These are phyloP conservation scores for Panzeria rudis DNA, from an alignment of 2,888 invertebrate genomes.

Conservation along the genomic window DNA sequence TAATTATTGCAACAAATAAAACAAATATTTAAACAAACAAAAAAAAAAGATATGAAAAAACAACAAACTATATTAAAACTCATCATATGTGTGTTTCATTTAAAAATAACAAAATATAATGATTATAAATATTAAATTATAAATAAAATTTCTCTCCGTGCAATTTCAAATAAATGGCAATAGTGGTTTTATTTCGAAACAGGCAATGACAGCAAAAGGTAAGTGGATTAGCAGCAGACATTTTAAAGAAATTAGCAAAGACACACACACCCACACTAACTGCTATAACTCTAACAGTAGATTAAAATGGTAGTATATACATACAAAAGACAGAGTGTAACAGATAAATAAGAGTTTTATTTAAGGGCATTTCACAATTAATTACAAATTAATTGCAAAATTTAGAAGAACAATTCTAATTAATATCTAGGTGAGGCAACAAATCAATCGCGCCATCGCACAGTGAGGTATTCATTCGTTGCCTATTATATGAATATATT, in stretches of 20 bases:
- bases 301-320: background rate
- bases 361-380: background rate
- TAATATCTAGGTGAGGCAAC: too few species aligned
- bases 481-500: too few species aligned
- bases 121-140: constrained; percentile 62
- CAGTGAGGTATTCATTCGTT: too few species aligned
- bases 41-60: constrained; percentile 37
- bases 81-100: constrained; percentile 68
- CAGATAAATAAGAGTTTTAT: background rate
- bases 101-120: constrained; percentile 59
- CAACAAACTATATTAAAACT: constrained; percentile 65
- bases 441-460: too few species aligned
- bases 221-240: constrained; percentile 16
- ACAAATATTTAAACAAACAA: constrained; percentile 47
- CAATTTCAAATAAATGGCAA: constrained; percentile 65
- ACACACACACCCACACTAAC: background rate
- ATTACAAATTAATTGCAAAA: too few species aligned
- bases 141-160: constrained; percentile 72
- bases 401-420: too few species aligned
- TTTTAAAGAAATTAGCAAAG: background rate
- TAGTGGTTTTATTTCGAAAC: constrained; percentile 39
- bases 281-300: constrained; percentile 9
- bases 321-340: background rate
- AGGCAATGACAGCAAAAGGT: constrained; percentile 6
- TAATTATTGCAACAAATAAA: constrained; percentile 59